Evolutionary conservation across 2,113 vertebrate genomes (phyloP), one percentile per base, ranked within the genome.

Genomic region (Muscicapa adusta): DNA sequence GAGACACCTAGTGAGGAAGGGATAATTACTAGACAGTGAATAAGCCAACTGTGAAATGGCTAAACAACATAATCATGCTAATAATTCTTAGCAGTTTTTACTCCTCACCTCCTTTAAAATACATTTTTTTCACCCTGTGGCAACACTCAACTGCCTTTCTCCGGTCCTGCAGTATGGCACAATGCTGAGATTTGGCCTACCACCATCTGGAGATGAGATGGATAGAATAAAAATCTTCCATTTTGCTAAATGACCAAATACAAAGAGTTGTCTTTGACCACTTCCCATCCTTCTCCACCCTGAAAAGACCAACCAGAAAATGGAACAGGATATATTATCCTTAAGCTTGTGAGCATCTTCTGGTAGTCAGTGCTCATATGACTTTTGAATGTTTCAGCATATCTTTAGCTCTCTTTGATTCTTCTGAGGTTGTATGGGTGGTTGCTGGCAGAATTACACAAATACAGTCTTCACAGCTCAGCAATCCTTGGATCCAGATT

Each of bases 371-470:
- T 86, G 88, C 90, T 97, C 88, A 68, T 79, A 83, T 7, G 68
- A 70, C 78, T 97, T 96, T 85, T 95, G 90, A 96, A 76, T 78
- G 34, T 78, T 97, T 95, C 93, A 97, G 97, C 96, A 91, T 97
- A 98, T 97, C 97, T 97, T 97, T 92, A 93, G 94, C 95, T 97
- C 95, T 85, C 97, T 98, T 98, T 98, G 97, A 98, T 97, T 98
- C 94, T 97, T 97, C 92, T 98, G 98, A 98, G 98, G 98, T 98
- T 98, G 97, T 74, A 96, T 88, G 97, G 75, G 97, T 97, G 98
- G 98, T 97, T 98, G 95, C 96, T 98, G 97, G 97, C 94, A 97
- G 95, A 97, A 97, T 97, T 97, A 95, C 83, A 98, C 94, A 98
- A 98, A 98, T 97, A 98, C 82, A 96, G 95, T 74, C 94, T 97